Percentiles rank a stretch among this genome's conserved stretches.
Conservation (phyloP, 1,140 invertebrate species). For the Drosophila pandora region DNA sequence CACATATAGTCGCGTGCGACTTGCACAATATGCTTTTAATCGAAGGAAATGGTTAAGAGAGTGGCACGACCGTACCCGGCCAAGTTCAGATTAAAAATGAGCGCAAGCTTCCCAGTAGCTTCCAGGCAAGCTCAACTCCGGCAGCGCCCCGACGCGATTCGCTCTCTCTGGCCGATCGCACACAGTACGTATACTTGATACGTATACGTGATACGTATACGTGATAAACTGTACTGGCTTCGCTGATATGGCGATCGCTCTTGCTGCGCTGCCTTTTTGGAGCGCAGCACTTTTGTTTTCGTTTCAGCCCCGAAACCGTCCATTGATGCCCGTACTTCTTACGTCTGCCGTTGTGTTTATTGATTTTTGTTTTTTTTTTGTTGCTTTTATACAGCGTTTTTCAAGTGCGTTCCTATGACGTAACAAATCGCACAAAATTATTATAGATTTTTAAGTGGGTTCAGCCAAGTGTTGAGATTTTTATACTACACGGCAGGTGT, state of each 20-base stretch:
- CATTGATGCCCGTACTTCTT: constrained; percentile 31
- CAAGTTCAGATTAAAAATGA: constrained; percentile 55
- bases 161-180: constrained; percentile 11
- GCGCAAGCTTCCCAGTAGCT: constrained; percentile 8
- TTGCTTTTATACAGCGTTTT: constrained; percentile 16
- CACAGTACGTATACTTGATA: constrained; percentile 10
- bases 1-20: constrained; percentile 44
- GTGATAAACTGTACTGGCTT: constrained; percentile 25
- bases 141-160: not conserved
- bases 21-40: constrained; percentile 50
- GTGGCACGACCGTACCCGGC: constrained; percentile 38
- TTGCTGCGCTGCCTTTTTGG: not conserved
- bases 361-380: constrained; percentile 22
- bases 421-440: constrained; percentile 43
- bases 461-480: constrained; percentile 52
- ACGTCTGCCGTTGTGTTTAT: constrained; percentile 31
- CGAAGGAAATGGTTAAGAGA: not conserved
- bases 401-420: constrained; percentile 47
- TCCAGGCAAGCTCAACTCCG: constrained; percentile 15
- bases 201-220: constrained; percentile 42
- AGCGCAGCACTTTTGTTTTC: constrained; percentile 50
- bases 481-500: constrained; percentile 60
- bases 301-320: constrained; percentile 22
- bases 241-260: constrained; percentile 11
- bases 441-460: constrained; percentile 49